These are phyloP conservation scores for Erebia palarica DNA, from an alignment of 2,888 invertebrate species.

Conservation along the genomic window DNA sequence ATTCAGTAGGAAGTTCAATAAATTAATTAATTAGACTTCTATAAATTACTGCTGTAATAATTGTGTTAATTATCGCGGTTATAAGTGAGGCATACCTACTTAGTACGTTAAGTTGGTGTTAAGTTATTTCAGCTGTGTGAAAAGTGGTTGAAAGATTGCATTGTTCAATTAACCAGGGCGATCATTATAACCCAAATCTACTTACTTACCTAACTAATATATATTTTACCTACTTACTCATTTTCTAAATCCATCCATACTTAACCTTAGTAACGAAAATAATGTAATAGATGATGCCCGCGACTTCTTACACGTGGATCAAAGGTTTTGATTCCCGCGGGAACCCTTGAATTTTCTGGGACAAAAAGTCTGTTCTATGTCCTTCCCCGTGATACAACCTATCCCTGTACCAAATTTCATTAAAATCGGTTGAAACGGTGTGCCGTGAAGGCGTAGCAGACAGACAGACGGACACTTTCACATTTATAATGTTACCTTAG, in stretches of 20 bases:
- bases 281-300: too few relatives aligned
- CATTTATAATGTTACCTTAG: too few relatives aligned
- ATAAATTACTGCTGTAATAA: slow-evolving; percentile 4
- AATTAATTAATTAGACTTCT: not conserved
- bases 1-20: slow-evolving; percentile 5
- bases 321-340: too few relatives aligned
- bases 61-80: slow-evolving; percentile 3
- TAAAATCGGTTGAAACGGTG: too few relatives aligned
- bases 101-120: slow-evolving; percentile 7
- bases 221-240: not conserved
- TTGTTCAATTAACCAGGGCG: slow-evolving; percentile 8
- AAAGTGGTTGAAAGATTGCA: slow-evolving; percentile 6
- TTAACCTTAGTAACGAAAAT: not conserved
- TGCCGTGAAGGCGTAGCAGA: too few relatives aligned
- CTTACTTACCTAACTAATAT: too few relatives aligned
- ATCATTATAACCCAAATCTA: not conserved
- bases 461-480: too few relatives aligned
- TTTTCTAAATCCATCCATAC: not conserved
- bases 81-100: not conserved
- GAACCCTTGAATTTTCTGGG: too few relatives aligned
- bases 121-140: slow-evolving; percentile 14
- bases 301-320: too few relatives aligned
- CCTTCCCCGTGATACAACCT: too few relatives aligned
- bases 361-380: too few relatives aligned
- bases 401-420: too few relatives aligned